phyloP scores from a whole-genome alignment of 2,888 invertebrate species.

The Argynnis bischoffii region DNA sequence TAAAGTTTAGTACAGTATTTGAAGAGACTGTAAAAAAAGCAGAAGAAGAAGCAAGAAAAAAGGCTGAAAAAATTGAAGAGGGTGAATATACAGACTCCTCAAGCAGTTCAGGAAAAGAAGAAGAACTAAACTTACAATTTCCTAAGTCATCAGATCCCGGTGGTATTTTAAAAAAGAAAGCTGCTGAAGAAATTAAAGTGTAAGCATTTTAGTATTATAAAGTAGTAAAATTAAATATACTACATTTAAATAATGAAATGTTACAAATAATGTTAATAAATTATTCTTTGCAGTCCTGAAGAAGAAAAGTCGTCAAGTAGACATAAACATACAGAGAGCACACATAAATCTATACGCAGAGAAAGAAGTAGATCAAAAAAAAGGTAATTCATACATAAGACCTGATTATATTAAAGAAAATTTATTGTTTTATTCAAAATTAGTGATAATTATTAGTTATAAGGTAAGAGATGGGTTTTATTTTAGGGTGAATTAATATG shows the following conservation, averaged over 20 bases:
- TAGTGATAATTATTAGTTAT: no score
- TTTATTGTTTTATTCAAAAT: no score
- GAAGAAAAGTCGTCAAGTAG: slow-evolving; percentile 63
- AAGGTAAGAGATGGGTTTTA: no score
- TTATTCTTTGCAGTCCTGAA: slow-evolving; percentile 50
- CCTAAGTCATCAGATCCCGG: slow-evolving; percentile 76
- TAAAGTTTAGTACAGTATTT: slow-evolving; percentile 86
- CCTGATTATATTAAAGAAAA: no score
- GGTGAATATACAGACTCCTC: slow-evolving; percentile 83
- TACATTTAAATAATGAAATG: no score
- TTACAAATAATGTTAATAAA: no score
- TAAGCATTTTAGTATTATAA: slow-evolving; percentile 51
- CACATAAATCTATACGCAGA: slow-evolving; percentile 54
- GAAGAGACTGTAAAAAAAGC: slow-evolving; percentile 85
- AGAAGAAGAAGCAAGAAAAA: slow-evolving; percentile 83
- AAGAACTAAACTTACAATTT: slow-evolving; percentile 66
- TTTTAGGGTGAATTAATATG: no score
- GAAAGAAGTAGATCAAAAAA: slow-evolving; percentile 61
- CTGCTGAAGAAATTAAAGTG: slow-evolving; percentile 79
- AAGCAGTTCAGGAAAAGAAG: slow-evolving; percentile 63
- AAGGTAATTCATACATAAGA: slow-evolving; percentile 40
- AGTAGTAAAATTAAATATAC: not conserved
- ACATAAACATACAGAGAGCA: slow-evolving; percentile 47
- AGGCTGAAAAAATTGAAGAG: slow-evolving; percentile 84
- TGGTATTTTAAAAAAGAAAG: slow-evolving; percentile 71